Conservation (phyloP, 2,888 invertebrate species). For the Stictocephala bisonia region DNA sequence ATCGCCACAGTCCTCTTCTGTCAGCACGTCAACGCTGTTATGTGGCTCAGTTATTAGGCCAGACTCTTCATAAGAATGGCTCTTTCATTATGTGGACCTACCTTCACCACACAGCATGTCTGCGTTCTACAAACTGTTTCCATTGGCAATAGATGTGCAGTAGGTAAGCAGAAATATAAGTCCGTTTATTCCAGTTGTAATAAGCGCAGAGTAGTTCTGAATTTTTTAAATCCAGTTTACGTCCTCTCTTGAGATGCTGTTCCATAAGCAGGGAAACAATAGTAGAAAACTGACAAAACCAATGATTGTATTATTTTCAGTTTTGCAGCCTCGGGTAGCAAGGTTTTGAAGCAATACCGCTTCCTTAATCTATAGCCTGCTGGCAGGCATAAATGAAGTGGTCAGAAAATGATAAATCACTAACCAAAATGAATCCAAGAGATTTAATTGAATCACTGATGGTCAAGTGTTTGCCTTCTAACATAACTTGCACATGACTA, state of each 20-base stretch:
- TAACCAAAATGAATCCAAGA: too few species aligned
- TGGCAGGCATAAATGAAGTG: background rate
- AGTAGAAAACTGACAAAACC: background rate
- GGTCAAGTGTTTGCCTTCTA: too few species aligned
- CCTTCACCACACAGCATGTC: too few species aligned
- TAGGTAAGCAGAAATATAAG: background rate
- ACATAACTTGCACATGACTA: too few species aligned
- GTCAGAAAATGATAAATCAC: too few species aligned
- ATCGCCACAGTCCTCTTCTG: too few species aligned
- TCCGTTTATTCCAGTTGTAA: background rate
- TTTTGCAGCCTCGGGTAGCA: background rate
- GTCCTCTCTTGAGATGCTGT: background rate
- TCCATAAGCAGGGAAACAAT: slow-evolving; percentile 23
- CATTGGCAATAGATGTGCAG: background rate
- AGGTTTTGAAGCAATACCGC: too few species aligned
- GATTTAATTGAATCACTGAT: too few species aligned
- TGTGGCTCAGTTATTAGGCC: too few species aligned
- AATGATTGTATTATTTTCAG: background rate
- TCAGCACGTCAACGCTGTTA: too few species aligned
- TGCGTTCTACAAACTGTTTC: background rate
- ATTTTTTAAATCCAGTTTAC: background rate
- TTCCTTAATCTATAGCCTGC: background rate
- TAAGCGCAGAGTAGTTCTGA: background rate
- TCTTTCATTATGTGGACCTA: too few species aligned
- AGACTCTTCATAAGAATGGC: too few species aligned